Evolutionary conservation across 2,888 invertebrate genomes (phyloP), one percentile per base, ranked within the genome.

Genomic region (Stenoptilia bipunctidactyla): DNA sequence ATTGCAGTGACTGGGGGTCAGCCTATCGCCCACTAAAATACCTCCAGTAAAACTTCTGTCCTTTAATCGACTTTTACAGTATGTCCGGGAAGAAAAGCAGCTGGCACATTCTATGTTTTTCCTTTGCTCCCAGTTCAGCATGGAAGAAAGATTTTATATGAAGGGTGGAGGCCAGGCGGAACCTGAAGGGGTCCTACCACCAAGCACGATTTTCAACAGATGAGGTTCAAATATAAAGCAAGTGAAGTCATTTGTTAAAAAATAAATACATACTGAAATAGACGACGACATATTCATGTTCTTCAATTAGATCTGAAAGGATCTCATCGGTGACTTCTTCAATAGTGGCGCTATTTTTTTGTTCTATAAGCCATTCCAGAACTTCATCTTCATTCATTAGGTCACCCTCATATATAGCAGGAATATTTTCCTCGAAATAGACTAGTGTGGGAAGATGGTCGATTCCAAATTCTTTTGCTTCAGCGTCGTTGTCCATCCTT

Each of bases 321-420:
- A 96, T 95, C 80, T 96, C 95, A 66, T 96, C 96, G 2, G 95
- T 95, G 33, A 96, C 94, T 80, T 96, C 96, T 77, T 96, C 96
- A 55, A 96, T 96, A 3, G 96, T 96, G 6, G 95, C 95, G 1
- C 92, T 90, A 59, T 90, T 91, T 71, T 96, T 94, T 61, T 96
- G 95, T 52, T 94, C 89, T 47, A 95, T 87, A 1, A 93, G 74
- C 96, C 96, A 96, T 52, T 92, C 89, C n/a, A 96, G 75, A 3
- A 96, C 94, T 80, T 94, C 93, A 42, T 96, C 93, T 72, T 96
- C 96, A 60, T 95, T 94, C 86, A 94, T 90, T 1, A 96, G 85
- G 71, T 96, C 95, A 15, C 95, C 96, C 76, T 96, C 95, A 66
- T 94, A 96, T 40, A 96, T 85, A 0, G 94, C 93, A 1, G 96